phyloP scores from a whole-genome alignment of 2,888 invertebrate genomes.

The Thysanoteuthis rhombus region DNA sequence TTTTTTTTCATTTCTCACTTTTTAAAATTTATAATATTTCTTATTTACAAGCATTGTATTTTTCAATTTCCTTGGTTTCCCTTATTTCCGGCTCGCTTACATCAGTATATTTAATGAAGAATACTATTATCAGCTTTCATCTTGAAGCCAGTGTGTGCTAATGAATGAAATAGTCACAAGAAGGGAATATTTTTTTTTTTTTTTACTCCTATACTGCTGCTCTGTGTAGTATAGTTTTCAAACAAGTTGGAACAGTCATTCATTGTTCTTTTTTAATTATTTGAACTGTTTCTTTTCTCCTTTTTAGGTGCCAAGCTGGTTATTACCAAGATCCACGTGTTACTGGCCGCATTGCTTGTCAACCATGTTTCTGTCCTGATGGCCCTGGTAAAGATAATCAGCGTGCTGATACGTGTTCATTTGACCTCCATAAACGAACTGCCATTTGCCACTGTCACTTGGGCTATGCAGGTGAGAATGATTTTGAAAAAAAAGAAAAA shows the following conservation, averaged over 20 bases:
- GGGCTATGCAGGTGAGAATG: slow-evolving; percentile 59
- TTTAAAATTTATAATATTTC: no score
- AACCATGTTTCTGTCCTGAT: slow-evolving; percentile 94
- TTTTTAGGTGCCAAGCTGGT: slow-evolving; percentile 76
- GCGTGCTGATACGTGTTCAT: slow-evolving; percentile 86
- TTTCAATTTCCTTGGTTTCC: no score
- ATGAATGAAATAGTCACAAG: no score
- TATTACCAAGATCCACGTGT: slow-evolving; percentile 95
- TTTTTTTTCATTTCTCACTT: no score
- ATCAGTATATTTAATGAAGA: no score
- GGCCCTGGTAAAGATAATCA: slow-evolving; percentile 83
- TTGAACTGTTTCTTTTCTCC: not conserved
- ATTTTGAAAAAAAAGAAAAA: slow-evolving; percentile 25
- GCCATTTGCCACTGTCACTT: slow-evolving; percentile 76
- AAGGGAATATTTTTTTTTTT: no score
- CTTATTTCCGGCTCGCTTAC: no score
- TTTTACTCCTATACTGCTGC: no score
- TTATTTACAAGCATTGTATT: no score
- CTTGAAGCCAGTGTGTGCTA: no score
- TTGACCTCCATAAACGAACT: slow-evolving; percentile 85
- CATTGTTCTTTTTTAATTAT: not conserved
- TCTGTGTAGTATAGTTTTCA: no score
- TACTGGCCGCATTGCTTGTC: slow-evolving; percentile 86
- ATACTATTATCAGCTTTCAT: no score
- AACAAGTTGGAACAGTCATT: not conserved